These are phyloP conservation scores for Ephydatia muelleri DNA, from an alignment of 37 sponge, comb jelly and placozoan genomes.

Conservation along the genomic window DNA sequence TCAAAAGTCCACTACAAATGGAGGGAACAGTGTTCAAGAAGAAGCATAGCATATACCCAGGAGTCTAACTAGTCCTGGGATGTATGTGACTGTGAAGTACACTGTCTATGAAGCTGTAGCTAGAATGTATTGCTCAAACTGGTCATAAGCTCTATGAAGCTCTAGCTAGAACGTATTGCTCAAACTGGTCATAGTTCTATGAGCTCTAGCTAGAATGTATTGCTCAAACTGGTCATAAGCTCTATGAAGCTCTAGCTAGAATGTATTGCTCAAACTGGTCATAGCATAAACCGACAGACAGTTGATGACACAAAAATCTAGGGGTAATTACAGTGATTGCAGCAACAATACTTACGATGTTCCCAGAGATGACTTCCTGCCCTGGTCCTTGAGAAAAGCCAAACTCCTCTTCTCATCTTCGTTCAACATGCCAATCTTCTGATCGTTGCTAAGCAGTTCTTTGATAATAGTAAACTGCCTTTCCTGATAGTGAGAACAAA, in stretches of 20 bases:
- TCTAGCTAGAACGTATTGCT: no score
- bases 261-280: no score
- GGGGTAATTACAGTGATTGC: slow-evolving; percentile 30
- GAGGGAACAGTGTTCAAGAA: slow-evolving; percentile 12
- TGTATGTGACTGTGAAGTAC: no score
- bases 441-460: slow-evolving; percentile 60
- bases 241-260: no score
- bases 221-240: no score
- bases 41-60: no score
- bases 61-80: no score
- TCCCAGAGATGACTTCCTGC: slow-evolving; percentile 4
- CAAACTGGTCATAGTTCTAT: no score
- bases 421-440: slow-evolving; percentile 67
- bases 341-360: slow-evolving; percentile 32
- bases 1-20: neutral
- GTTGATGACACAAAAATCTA: neutral
- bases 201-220: no score
- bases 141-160: no score
- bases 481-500: slow-evolving; percentile 54
- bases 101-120: no score
- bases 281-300: neutral
- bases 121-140: no score
- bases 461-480: slow-evolving; percentile 81
- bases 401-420: slow-evolving; percentile 71
- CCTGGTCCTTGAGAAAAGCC: slow-evolving; percentile 40